Evolutionary conservation across 2,113 vertebrate species (phyloP).

Genomic region (Urocitellus parryii): DNA sequence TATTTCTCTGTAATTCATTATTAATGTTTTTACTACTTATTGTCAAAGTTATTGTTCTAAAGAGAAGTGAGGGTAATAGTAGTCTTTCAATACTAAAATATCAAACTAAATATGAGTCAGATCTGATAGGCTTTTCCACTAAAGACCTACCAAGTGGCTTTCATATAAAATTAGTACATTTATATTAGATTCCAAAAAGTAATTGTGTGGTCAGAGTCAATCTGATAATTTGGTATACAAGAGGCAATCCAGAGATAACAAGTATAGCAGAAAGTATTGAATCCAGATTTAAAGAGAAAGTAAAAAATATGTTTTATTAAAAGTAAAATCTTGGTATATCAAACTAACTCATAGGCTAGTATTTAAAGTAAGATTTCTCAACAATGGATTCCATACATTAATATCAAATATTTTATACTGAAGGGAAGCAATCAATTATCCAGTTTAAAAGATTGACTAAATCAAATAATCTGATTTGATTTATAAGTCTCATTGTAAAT

Average conservation of each 20-base stretch:
- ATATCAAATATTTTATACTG: not conserved
- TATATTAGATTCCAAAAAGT: slow-evolving; percentile 77
- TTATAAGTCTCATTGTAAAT: not conserved
- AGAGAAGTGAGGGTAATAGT: not conserved
- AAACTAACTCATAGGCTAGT: not conserved
- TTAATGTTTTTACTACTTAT: not conserved
- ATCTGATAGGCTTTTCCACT: slow-evolving; percentile 48
- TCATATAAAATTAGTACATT: slow-evolving; percentile 76
- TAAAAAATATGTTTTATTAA: not conserved
- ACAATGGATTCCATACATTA: not conserved
- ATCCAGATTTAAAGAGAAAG: not conserved
- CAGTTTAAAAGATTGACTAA: not conserved
- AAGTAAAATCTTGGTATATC: not conserved
- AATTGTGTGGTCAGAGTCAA: slow-evolving; percentile 31
- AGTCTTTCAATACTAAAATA: slow-evolving; percentile 2
- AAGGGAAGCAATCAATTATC: not conserved
- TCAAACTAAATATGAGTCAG: slow-evolving; percentile 46
- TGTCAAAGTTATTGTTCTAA: not conserved
- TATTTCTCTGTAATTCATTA: slow-evolving; percentile 35
- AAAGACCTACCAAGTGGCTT: slow-evolving; percentile 70
- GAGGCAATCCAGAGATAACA: slow-evolving; percentile 47
- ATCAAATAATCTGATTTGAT: not conserved
- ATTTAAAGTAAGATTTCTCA: not conserved
- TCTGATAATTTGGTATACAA: slow-evolving; percentile 7
- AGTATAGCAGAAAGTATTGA: not conserved